Evolutionary conservation across 2,113 vertebrate genomes (phyloP), one percentile per base, ranked within the genome.

Genomic region (Beaufortia kweichowensis): DNA sequence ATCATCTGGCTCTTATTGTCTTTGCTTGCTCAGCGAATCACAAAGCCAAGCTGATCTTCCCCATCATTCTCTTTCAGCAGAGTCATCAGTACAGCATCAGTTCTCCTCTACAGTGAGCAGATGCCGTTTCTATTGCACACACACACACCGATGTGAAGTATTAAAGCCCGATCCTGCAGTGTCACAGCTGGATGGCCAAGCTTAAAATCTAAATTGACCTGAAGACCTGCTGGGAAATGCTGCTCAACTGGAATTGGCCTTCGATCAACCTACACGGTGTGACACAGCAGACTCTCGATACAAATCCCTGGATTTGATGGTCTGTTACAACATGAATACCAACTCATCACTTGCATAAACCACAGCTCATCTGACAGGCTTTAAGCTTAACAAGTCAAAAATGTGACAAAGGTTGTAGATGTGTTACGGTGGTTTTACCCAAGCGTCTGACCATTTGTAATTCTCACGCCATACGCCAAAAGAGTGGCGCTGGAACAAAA

Each of bases 21-120:
- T 79, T 62, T 65, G 76, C 79, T 81, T 70, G 48, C 53, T 82
- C 82, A 73, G 79, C 82, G 77, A 69, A 75, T 64, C 7, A 33
- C 33, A 4, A 15, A 70, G 31, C 64, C 7, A 71, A 60, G 19
- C 62, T 33, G 50, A 48, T 21, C n/a, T 64, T 31, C 48, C 41
- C 39, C 48, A 55, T 29, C 26, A 24, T 31, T 29, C 7, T n/a
- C 29, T 33, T 61, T 63, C 61, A 72, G 43, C 48, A 61, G 17
- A 57, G 59, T 76, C 28, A 78, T 62, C 62, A 48, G 33, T 31
- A 33, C 15, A 53, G 50, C n/a, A 12, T 35, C 50, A 35, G 33
- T 57, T 55, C 21, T 60, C 35, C 33, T n/a, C n/a, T 60, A 50
- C 79, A 81, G n/a, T n/a, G n/a, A n/a, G 56, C 35, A 61, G 56